These are phyloP conservation scores for Oasisia sp. DNA, from an alignment of 2,888 invertebrate genomes.

Conservation along the genomic window DNA sequence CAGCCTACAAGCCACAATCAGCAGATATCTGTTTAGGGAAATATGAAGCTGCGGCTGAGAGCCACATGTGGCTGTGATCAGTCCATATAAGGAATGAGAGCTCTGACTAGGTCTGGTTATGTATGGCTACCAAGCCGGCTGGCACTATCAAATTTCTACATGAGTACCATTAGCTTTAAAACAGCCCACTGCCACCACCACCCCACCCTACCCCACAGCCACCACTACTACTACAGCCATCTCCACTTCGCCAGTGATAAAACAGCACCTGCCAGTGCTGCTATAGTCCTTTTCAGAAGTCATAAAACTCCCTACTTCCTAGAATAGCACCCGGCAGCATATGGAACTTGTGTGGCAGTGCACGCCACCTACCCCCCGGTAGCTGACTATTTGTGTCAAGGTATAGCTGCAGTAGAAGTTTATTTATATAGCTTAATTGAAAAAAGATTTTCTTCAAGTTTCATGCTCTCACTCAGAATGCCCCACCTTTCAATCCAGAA, in stretches of 20 bases:
- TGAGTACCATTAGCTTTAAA: conserved; percentile 17
- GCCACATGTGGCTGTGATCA: not conserved
- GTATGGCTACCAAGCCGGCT: not conserved
- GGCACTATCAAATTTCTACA: conserved; percentile 17
- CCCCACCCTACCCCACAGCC: not conserved
- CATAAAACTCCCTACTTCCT: not conserved
- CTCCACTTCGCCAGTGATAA: not conserved
- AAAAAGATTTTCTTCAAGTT: not conserved
- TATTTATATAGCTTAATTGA: not conserved
- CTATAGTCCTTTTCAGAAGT: conserved; percentile 7
- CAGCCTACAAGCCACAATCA: conserved; percentile 13
- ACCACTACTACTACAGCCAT: not conserved
- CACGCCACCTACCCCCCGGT: too few species aligned
- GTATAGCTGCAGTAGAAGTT: not conserved
- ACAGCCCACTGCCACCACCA: not conserved
- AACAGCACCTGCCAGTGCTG: not conserved
- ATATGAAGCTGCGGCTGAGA: not conserved
- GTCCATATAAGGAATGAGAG: not conserved
- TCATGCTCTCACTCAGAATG: not conserved
- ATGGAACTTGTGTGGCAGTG: not conserved
- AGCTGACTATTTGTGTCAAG: not conserved
- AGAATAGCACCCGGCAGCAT: not conserved
- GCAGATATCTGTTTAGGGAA: conserved; percentile 13
- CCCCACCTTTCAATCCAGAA: not conserved
- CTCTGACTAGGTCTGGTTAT: not conserved